Evolutionary conservation across 2,113 vertebrate genomes (phyloP), one percentile per base, ranked within the genome.

Genomic region (Oreochromis aureus): DNA sequence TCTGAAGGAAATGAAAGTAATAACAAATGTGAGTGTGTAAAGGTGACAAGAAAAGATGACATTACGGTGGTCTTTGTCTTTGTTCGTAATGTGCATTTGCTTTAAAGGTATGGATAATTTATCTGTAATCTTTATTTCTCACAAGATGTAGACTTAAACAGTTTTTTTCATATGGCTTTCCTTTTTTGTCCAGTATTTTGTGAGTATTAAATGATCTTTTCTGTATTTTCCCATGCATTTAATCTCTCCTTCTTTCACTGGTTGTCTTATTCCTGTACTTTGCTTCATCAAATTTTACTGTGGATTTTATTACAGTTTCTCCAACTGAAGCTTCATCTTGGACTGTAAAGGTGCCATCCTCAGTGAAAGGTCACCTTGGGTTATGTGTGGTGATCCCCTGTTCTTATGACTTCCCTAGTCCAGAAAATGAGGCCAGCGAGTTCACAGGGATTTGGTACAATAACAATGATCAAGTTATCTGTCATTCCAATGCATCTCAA

Each of bases 371-470:
- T 39, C 86, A 96, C 8, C 34, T 10, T 2, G 95, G 94, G 9
- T 96, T 94, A 10, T 96, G 96, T 76, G 93, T 96, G 56, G 92
- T 93, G 56, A 94, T 97, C 79, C 95, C 96, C 24, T 97, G 96
- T 89, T 84, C 86, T 0, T 97, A 78, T 82, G 59, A 59, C 34
- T 95, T 94, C 66, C 95, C 95, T 41, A 34, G 83, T 66, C 16
- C 73, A 19, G 1, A 2, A 2, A 82, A 0, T 3, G 16, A 2
- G 5, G 8, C 83, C 69, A 85, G 15, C 6, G 3, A 32, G 18
- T 82, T 93, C 10, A 94, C 48, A 19, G 94, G 94, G 30, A 87
- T 95, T 44, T 96, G 96, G 96, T 22, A 55, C n/a, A 55, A 22
- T 22, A 19, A 55, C 53, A 55, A 22, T 22, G n/a, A 55, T 55